Base-by-base conservation (phyloP, 2,888 invertebrate species). In the Cephalotes varians region DNA sequence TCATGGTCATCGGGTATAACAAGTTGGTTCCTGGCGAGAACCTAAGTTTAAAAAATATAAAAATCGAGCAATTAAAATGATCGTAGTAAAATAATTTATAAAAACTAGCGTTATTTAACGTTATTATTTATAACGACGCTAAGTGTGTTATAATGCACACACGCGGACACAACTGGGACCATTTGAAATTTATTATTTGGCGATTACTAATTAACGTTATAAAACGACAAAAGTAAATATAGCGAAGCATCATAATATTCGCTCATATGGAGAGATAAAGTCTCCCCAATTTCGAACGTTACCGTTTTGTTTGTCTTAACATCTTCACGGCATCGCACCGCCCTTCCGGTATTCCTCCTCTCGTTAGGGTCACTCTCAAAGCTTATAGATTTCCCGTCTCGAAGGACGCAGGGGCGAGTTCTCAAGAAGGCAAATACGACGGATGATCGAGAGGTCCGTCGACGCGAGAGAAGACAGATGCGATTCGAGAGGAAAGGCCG, bases 401-500 rank as follows among this genome's bases (percentile, higher is more conserved):
- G 81, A 44, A 73, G 40, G 67, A 65, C 65, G 67, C 34, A 28
- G 58, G 47, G 51, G 28, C 40, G 67, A 81, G 44, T 65, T 58
- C 60, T 73, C 64, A 25, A 67, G 58, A 51, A 83, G 83, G 81
- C 81, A 83, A 83, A 83, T 81, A 83, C 58, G 37, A 65, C 44
- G 76, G 72, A 74, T 88, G 88, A 89, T 86, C 84, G 86, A 89
- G 83, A 84, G 86, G 77, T 72, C 49, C 58, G 76, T 85, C 47
- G 81, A 84, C 74, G 76, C 82, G 56, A 65, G 71, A 79, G 73
- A 84, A 89, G 87, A 89, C 84, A 85, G 87, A 87, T 87, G 81
- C 83, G 81, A 79, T 79, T 56, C 47, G 21, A 64, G 64, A 73
- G 71, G 37, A 65, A 21, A 21, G 77, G 67, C 40, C 77, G 77